Base-by-base conservation (phyloP, 1,140 invertebrate species). In the Liolophura sinensis region DNA sequence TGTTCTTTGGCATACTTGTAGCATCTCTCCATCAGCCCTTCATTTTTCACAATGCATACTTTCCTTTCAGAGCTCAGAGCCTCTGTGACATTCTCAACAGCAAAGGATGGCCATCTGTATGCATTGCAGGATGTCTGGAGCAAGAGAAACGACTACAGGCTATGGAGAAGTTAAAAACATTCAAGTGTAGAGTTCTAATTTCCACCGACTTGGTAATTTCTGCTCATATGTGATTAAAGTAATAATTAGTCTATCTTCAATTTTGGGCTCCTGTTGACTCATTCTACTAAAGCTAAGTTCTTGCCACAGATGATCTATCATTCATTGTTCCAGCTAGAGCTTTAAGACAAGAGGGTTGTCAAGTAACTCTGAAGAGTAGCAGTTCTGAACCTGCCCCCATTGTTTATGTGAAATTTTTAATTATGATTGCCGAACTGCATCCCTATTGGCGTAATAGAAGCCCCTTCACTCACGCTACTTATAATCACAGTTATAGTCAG, bases 131-230 rank as follows among this genome's bases (percentile, higher is more conserved):
- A 27, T 88, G 88, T 69, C 90, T 93, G 80, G 88, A 89, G 22
- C 95, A 97, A 86, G 83, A 82, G n/a, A 88, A 92, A 60, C 85
- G 96, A 64, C 84, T 93, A 14, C 85, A 89, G 75, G 90, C 90
- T 3, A 89, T 97, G 48, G 86, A 90, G 74, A 90, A 90, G 71
- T 88, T 97, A 57, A 91, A 92, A 76, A 72, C 78, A 16, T 93
- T 91, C 73, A 88, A 91, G 77, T 92, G 91, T 81, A 88, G 93
- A 75, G 91, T 97, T 73, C 86, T 98, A 46, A 86, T 98, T 52
- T 91, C 94, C n/a, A 98, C 95, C 1, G 95, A 98, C 88, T 85
- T 98, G 76, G 86, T 87, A 65, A 67, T 74, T 70, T 31, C 31
- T 6, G 9, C 24, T 64, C 27, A 61, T 55, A 14, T n/a, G 51